These are phyloP conservation scores for Microctonus brassicae DNA, from an alignment of 2,888 invertebrate species.

Conservation along the genomic window DNA sequence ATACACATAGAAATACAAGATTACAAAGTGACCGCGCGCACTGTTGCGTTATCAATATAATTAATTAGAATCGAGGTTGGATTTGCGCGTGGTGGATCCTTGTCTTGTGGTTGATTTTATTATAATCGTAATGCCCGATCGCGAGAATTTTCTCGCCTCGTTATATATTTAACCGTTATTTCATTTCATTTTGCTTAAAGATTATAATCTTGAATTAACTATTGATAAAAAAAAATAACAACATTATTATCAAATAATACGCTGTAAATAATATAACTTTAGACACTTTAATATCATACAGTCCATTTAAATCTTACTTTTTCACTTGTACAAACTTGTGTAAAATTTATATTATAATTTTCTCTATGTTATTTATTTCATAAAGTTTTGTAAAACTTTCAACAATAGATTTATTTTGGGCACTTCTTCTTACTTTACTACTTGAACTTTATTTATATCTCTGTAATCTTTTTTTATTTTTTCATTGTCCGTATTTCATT, in stretches of 20 bases:
- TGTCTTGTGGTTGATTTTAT: slow-evolving; percentile 43
- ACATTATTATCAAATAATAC: no score
- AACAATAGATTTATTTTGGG: not conserved
- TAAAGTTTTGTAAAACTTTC: not conserved
- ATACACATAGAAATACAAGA: not conserved
- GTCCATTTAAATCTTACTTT: no score
- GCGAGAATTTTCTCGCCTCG: slow-evolving; percentile 43
- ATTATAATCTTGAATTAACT: no score
- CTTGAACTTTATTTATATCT: slow-evolving; percentile 29
- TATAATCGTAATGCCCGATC: slow-evolving; percentile 32
- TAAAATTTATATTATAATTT: not conserved
- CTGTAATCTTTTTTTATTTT: not conserved
- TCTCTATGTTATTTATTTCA: not conserved
- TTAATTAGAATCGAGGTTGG: slow-evolving; percentile 47
- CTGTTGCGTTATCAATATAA: slow-evolving; percentile 54
- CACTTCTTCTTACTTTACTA: not conserved
- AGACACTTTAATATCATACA: not conserved
- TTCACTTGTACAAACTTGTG: no score
- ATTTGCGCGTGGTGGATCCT: slow-evolving; percentile 33
- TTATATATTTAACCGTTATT: slow-evolving; percentile 23
- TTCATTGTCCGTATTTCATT: not conserved
- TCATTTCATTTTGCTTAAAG: no score
- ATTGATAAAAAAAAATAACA: no score
- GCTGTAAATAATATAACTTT: not conserved
- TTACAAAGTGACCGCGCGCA: slow-evolving; percentile 41